Percentiles rank a stretch among this genome's conserved stretches.
Conservation (phyloP, 2,113 vertebrate species). For the Calyptomena viridis region DNA sequence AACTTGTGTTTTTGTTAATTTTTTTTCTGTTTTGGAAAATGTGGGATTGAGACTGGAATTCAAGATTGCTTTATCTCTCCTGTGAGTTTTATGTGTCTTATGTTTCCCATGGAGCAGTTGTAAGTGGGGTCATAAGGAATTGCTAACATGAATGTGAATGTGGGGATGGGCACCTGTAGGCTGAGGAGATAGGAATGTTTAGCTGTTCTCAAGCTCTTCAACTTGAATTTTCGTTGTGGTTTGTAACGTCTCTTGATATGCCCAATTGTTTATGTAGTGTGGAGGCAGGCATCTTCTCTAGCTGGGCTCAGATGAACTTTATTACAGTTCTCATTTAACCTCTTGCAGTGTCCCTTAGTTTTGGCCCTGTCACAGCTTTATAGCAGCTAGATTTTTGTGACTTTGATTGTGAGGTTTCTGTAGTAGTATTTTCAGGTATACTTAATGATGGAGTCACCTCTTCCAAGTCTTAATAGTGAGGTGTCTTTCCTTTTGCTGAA, state of each 20-base stretch:
- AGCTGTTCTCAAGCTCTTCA: neutral
- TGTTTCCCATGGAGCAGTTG: neutral
- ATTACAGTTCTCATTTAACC: neutral
- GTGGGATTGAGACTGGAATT: neutral
- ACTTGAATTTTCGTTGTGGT: rapidly evolving
- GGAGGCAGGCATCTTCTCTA: neutral
- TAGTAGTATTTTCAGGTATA: neutral
- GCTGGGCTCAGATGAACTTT: neutral
- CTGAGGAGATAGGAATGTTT: neutral
- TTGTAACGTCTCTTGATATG: neutral
- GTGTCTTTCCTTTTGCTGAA: neutral
- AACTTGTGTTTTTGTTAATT: rapidly evolving
- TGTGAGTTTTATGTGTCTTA: neutral
- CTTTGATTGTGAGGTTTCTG: neutral
- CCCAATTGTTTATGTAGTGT: rapidly evolving
- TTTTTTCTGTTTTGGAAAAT: neutral
- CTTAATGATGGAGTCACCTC: neutral
- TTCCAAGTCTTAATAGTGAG: neutral
- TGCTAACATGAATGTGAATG: rapidly evolving
- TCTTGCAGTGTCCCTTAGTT: rapidly evolving
- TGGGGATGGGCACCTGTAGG: neutral
- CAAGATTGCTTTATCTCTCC: neutral
- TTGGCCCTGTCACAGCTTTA: neutral
- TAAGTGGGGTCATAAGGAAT: neutral
- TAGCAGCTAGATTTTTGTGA: neutral